These are phyloP conservation scores for Acestrorhynchus altus DNA, from an alignment of 2,797 vertebrate genomes.

Conservation along the genomic window DNA sequence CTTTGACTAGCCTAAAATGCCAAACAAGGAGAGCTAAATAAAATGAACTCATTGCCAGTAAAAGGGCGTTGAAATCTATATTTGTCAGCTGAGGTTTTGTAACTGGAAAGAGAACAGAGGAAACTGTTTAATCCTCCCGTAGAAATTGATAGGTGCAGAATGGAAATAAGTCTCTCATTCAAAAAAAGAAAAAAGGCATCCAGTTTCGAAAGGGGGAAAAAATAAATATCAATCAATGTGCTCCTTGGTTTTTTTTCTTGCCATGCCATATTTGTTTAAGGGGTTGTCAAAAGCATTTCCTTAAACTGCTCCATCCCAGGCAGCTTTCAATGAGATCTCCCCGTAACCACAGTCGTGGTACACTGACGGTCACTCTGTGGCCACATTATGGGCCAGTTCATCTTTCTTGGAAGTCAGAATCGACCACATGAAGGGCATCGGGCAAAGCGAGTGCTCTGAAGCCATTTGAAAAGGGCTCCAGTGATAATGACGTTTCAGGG, in stretches of 20 bases:
- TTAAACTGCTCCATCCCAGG: constrained; percentile 64
- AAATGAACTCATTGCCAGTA: constrained; percentile 79
- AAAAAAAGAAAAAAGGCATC: constrained; percentile 62
- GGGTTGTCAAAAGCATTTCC: constrained; percentile 72
- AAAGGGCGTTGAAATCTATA: constrained; percentile 76
- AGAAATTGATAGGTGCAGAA: constrained; percentile 78
- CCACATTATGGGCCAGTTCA: constrained; percentile 64
- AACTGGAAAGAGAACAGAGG: constrained; percentile 78
- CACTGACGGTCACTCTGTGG: constrained; percentile 71
- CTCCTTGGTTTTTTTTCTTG: constrained; percentile 60
- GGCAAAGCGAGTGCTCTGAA: constrained; percentile 67
- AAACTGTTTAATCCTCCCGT: constrained; percentile 72
- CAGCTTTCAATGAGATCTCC: constrained; percentile 75
- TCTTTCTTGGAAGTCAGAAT: constrained; percentile 73
- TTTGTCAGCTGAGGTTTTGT: constrained; percentile 75
- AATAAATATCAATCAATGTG: constrained; percentile 73
- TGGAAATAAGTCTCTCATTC: constrained; percentile 75
- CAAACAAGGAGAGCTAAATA: constrained; percentile 69
- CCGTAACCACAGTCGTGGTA: constrained; percentile 73
- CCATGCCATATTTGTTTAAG: constrained; percentile 73
- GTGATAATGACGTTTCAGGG: constrained; percentile 55
- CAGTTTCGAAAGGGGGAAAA: constrained; percentile 62
- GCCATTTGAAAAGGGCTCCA: constrained; percentile 55
- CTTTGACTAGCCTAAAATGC: constrained; percentile 60
- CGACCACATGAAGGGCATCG: constrained; percentile 74